Evolutionary conservation across 2,113 vertebrate genomes (phyloP), one percentile per base, ranked within the genome.

Genomic region (Elanoides forficatus): DNA sequence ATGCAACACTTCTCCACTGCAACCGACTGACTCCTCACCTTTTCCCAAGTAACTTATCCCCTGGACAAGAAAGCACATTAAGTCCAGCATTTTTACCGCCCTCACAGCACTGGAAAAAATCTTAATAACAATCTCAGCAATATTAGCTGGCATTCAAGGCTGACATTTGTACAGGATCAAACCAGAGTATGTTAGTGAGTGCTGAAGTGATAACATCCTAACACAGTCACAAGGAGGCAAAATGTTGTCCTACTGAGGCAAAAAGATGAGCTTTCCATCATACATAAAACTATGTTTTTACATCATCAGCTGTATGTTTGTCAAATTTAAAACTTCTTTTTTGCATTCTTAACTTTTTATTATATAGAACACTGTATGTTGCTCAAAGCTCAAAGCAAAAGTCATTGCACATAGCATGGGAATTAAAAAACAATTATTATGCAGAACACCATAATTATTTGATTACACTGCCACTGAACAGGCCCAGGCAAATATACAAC

Each of bases 81-180:
- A 55, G 27, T 55, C 10, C 42, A 81, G 9, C 1, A 22, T 73
- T 62, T 73, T 62, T 36, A 81, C 34, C 16, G 72, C 48, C 43
- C 70, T 78, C 40, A 45, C 5, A 79, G 10, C 13, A 25, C 65
- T 56, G 25, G 15, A 72, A 72, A 82, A 90, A 76, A 27, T 63
- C 55, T 81, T 67, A 67, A 52, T 76, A 81, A 58, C 12, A 63
- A 66, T 47, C 67, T 84, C 43, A 74, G 20, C 47, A 74, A 65
- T 45, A 71, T 63, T 50, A 86, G 10, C n/a, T 78, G 82, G 30
- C 38, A 56, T 67, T 88, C 50, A 83, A 81, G 32, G 32, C 23
- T 92, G 88, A 68, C 47, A 86, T 88, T 71, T 90, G 20, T n/a
- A 78, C 16, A 74, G 63, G 42, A 42, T 88, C 75, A 83, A 88